A percentile compares a stretch with the other conserved stretches of the same genome.
phyloP scores from a whole-genome alignment of 2,113 vertebrate species.

The Anhinga anhinga region DNA sequence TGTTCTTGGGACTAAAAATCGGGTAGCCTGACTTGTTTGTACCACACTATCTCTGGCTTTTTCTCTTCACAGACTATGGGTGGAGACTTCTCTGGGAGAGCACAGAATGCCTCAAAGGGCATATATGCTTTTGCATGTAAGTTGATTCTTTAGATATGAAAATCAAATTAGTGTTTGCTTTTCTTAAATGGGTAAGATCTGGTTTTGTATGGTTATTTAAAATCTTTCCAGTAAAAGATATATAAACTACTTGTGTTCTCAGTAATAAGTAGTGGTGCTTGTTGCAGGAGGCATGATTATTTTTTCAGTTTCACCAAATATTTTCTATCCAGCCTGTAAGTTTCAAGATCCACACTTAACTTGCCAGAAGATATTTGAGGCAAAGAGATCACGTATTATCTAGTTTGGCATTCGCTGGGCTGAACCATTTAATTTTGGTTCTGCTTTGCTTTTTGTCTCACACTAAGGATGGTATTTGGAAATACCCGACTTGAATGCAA shows the following conservation, averaged over 20 bases:
- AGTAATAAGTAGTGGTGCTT: neutral
- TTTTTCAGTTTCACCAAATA: neutral
- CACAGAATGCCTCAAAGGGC: conserved; percentile 87
- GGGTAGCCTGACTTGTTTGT: neutral
- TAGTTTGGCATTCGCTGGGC: neutral
- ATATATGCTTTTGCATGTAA: conserved; percentile 94
- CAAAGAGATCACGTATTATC: neutral
- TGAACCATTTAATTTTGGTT: neutral
- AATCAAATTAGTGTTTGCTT: neutral
- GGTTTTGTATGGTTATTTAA: neutral
- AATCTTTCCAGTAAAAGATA: neutral
- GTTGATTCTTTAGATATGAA: neutral
- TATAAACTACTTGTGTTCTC: neutral
- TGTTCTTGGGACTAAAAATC: neutral
- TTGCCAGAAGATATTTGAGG: neutral
- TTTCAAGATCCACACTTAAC: neutral
- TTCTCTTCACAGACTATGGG: conserved; percentile 89
- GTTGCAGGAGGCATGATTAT: neutral
- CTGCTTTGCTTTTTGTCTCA: neutral
- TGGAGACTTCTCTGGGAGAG: conserved; percentile 87
- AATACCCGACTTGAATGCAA: neutral
- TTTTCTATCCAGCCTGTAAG: neutral
- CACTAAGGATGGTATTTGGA: neutral
- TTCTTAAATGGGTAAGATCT: neutral
- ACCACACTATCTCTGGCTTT: neutral